phyloP scores from a whole-genome alignment of 2,113 vertebrate species.

The Silurus meridionalis region DNA sequence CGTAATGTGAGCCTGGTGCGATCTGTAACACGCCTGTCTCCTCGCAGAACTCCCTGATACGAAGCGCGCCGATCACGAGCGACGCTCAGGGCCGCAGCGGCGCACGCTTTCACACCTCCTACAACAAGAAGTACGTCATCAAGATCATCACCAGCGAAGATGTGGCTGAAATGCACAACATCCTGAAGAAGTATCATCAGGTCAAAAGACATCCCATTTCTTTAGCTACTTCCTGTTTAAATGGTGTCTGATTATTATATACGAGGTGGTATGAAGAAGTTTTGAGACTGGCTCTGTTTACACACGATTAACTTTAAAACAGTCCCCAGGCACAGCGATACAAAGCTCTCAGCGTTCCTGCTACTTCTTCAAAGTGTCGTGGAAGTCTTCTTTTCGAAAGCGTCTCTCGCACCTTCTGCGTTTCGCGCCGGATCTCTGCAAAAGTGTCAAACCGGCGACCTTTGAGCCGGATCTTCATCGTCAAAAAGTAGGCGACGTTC shows the following conservation, averaged over 20 bases:
- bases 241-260: neutral
- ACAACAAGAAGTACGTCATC: slow-evolving; percentile 93
- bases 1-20: neutral
- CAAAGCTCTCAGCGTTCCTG: too few species aligned
- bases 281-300: too few species aligned
- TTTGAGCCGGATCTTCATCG: too few species aligned
- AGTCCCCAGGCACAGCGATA: too few species aligned
- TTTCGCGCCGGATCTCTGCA: too few species aligned
- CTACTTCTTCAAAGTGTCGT: too few species aligned
- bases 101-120: slow-evolving; percentile 91
- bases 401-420: too few species aligned
- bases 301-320: too few species aligned
- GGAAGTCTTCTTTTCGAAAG: too few species aligned
- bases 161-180: slow-evolving; percentile 98
- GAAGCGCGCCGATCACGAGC: slow-evolving; percentile 91
- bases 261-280: too few species aligned
- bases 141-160: slow-evolving; percentile 97
- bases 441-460: too few species aligned
- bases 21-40: slow-evolving; percentile 2
- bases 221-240: neutral
- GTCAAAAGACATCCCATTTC: slow-evolving; percentile 62
- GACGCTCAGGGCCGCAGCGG: slow-evolving; percentile 93
- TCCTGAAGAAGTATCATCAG: slow-evolving; percentile 98
- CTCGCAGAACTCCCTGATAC: slow-evolving; percentile 87
- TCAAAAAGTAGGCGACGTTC: too few species aligned